Evolutionary conservation across 2,113 vertebrate genomes (phyloP), one percentile per base, ranked within the genome.

Genomic region (Mungos mungo): DNA sequence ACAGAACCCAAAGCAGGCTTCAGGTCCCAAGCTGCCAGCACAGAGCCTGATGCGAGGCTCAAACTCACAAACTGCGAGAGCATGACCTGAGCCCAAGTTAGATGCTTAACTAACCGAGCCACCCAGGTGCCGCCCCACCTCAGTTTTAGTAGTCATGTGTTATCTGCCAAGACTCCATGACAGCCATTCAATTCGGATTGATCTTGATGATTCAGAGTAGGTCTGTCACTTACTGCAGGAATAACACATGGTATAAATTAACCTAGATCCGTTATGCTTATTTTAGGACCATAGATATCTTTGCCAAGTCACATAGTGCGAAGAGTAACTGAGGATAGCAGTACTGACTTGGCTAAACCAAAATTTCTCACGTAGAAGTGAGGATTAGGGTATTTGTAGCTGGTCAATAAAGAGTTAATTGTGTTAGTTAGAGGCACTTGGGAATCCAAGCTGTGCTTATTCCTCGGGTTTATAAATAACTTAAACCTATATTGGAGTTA

Each of bases 381-480:
- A 81, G 6, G 18, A 33, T 92, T 19, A 25, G n/a, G 29, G 29
- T 52, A 38, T 35, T 92, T 94, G 79, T n/a, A 88, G 21, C 41
- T 96, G 52, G 83, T 80, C 31, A 35, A 45, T 90, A 68, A 98
- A 95, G 90, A 91, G 80, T 96, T 96, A 95, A 87, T n/a, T 77
- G 41, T 84, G 33, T 80, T 90, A 92, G 69, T 54, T 84, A 45
- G n/a, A 85, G 71, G 33, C 89, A 71, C 81, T 97, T 96, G 68
- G 54, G 92, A 97, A 96, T 92, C 45, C 68, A 93, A 41, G 80
- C 90, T 97, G 90, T 95, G 83, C 88, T 97, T 96, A 77, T 96
- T 96, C 96, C 95, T 95, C 57, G 47, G 90, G 60, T 96, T 97
- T 98, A 97, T 95, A 97, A 98, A 97, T 98, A 97, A 97, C 97